Percentiles rank a stretch among this genome's conserved stretches.
These are phyloP conservation scores for Oreonectes daqikongensis DNA, from an alignment of 2,797 vertebrate genomes.

Conservation along the genomic window DNA sequence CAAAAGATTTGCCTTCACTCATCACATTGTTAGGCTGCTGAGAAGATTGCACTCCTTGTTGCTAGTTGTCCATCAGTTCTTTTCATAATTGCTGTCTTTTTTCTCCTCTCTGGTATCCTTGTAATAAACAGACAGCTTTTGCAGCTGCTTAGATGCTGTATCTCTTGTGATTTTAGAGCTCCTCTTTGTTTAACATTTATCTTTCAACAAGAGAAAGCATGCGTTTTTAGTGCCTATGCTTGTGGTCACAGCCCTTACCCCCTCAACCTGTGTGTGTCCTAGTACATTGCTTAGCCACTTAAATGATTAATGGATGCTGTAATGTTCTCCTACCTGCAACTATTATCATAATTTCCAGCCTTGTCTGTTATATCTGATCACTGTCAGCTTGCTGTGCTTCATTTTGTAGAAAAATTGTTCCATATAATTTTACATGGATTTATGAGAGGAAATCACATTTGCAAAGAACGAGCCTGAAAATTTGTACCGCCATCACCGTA, in stretches of 20 bases:
- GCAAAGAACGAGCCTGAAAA: neutral
- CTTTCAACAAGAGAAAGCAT: slow-evolving; percentile 75
- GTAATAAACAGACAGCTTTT: slow-evolving; percentile 72
- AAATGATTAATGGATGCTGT: slow-evolving; percentile 26
- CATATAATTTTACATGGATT: slow-evolving; percentile 3
- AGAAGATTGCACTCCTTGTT: slow-evolving; percentile 74
- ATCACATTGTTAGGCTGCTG: slow-evolving; percentile 78
- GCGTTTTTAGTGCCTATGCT: slow-evolving; percentile 77
- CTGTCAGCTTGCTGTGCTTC: slow-evolving; percentile 2
- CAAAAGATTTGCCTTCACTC: slow-evolving; percentile 77
- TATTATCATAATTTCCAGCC: slow-evolving; percentile 16
- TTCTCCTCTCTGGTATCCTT: slow-evolving; percentile 54
- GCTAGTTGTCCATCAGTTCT: slow-evolving; percentile 78
- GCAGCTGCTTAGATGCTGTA: slow-evolving; percentile 79
- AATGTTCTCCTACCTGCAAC: slow-evolving; percentile 8
- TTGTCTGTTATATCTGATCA: neutral
- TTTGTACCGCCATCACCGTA: neutral
- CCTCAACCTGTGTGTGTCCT: slow-evolving; percentile 65
- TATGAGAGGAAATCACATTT: slow-evolving; percentile 12
- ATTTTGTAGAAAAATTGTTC: neutral
- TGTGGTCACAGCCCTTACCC: slow-evolving; percentile 68
- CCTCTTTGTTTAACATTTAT: slow-evolving; percentile 75
- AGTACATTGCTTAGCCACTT: slow-evolving; percentile 22
- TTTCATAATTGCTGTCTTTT: slow-evolving; percentile 73
- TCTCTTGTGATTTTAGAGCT: slow-evolving; percentile 75